Conservation (phyloP, 2,113 vertebrate genomes). For the Chloebia gouldiae region DNA sequence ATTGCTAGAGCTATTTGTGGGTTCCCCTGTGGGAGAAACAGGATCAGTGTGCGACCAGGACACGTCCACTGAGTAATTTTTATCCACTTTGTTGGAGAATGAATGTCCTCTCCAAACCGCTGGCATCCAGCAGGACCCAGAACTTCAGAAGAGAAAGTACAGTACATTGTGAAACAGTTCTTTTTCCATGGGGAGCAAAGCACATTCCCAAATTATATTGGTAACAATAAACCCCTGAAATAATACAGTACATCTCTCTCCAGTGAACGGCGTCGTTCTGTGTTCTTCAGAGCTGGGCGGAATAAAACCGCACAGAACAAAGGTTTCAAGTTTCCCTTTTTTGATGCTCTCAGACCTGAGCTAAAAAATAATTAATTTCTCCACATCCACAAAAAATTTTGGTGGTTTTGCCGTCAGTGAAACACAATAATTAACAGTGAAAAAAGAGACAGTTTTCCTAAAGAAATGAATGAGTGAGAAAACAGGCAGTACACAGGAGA, state of each 20-base stretch:
- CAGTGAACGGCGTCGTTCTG: slow-evolving; percentile 12
- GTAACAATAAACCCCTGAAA: slow-evolving; percentile 63
- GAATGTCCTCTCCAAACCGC: not conserved
- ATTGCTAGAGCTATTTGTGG: not conserved
- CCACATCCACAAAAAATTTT: not conserved
- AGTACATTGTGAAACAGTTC: slow-evolving; percentile 49
- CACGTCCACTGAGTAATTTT: not conserved
- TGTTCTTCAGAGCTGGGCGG: slow-evolving; percentile 20
- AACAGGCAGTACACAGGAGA: not conserved
- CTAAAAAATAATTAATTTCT: slow-evolving; percentile 50
- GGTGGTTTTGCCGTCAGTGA: not conserved
- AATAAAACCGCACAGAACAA: slow-evolving; percentile 50
- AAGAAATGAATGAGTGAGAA: not conserved
- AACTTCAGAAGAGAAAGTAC: slow-evolving; percentile 52
- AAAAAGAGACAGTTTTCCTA: not conserved
- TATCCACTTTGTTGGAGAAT: not conserved
- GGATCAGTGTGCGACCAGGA: not conserved
- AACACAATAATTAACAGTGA: not conserved
- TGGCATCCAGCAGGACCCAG: slow-evolving; percentile 20
- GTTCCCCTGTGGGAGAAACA: not conserved
- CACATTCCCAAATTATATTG: slow-evolving; percentile 59
- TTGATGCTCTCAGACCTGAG: not conserved
- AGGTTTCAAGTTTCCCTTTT: slow-evolving; percentile 46
- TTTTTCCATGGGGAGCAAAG: slow-evolving; percentile 51
- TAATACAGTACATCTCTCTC: slow-evolving; percentile 61